Evolutionary conservation across 64 coral and sea anemone genomes (phyloP).

Genomic region (Pocillopora verrucosa): DNA sequence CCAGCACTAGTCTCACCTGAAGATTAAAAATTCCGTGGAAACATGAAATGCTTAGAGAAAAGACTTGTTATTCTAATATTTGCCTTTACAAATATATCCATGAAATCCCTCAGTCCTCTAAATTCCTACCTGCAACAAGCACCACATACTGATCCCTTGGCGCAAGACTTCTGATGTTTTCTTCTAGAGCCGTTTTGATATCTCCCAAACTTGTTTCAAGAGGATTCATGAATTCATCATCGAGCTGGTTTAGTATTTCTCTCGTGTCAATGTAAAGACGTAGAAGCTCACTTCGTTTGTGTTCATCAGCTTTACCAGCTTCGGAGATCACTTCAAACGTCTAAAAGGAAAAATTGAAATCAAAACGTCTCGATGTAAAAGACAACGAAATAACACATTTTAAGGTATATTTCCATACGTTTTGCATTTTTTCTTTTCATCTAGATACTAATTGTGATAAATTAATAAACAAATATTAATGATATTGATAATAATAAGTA

Average conservation of each 20-base stretch:
- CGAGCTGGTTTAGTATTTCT: background rate
- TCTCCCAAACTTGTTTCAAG: background rate
- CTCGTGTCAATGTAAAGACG: background rate
- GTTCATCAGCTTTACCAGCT: background rate
- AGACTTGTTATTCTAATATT: too few species aligned
- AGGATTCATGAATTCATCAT: background rate
- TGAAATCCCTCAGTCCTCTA: too few species aligned
- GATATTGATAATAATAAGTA: too few species aligned
- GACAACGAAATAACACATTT: too few species aligned
- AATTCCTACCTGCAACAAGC: background rate
- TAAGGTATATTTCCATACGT: too few species aligned
- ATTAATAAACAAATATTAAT: too few species aligned
- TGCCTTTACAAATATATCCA: too few species aligned
- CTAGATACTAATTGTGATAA: too few species aligned
- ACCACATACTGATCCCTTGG: conserved; percentile 8
- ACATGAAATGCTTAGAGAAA: background rate
- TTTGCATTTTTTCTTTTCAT: too few species aligned
- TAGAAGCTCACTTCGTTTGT: background rate
- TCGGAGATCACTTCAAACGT: background rate
- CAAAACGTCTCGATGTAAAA: too few species aligned
- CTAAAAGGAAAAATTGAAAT: background rate
- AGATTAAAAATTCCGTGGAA: background rate
- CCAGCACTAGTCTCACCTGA: conserved; percentile 17
- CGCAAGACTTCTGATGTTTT: background rate
- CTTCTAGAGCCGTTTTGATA: background rate